phyloP scores from a whole-genome alignment of 2,888 invertebrate species.

The Eilema caniola region DNA sequence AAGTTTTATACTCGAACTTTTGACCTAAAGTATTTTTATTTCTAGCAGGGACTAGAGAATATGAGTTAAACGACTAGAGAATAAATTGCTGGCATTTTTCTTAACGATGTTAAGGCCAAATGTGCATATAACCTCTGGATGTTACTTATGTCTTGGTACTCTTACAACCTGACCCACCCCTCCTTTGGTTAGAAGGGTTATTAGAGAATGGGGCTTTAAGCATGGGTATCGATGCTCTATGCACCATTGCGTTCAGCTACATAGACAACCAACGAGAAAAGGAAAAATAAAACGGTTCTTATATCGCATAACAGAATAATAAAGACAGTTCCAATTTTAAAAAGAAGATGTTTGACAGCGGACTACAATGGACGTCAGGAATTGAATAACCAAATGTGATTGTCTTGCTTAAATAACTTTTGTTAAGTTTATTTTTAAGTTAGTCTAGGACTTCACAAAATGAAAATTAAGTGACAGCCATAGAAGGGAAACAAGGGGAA shows the following conservation, averaged over 20 bases:
- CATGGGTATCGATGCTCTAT: not conserved
- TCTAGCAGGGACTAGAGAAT: no score
- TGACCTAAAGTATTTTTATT: no score
- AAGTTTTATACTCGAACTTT: no score
- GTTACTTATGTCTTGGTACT: no score
- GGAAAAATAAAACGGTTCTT: conserved; percentile 7
- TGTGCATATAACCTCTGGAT: no score
- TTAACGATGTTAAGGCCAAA: no score
- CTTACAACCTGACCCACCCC: no score
- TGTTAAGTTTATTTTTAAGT: conserved; percentile 31
- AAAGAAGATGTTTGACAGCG: conserved; percentile 16
- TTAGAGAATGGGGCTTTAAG: no score
- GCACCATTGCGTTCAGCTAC: not conserved
- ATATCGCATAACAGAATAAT: conserved; percentile 3
- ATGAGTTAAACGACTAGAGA: no score
- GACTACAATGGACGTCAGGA: conserved; percentile 19
- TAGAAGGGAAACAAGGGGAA: not conserved
- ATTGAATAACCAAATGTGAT: conserved; percentile 37
- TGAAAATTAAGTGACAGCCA: conserved; percentile 47
- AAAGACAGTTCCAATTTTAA: conserved; percentile 9
- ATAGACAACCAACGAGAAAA: not conserved
- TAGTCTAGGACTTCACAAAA: conserved; percentile 45
- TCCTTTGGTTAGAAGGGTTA: no score
- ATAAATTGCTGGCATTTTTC: no score
- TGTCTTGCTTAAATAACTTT: conserved; percentile 23